Base-by-base conservation (phyloP, 1,140 invertebrate genomes). In the Drosophila pseudoobscura region DNA sequence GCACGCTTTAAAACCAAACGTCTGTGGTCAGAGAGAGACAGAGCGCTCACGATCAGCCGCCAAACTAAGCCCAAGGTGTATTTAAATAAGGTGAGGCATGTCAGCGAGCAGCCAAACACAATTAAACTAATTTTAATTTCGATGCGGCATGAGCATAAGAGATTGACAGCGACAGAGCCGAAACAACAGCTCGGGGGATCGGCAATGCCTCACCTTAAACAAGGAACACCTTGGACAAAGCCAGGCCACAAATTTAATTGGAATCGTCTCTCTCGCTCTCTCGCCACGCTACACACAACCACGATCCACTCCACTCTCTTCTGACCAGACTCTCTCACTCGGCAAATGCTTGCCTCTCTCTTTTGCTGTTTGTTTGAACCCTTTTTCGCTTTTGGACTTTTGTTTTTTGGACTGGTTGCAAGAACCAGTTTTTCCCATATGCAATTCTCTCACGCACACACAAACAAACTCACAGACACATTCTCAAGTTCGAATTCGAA, bases 371-470 rank as follows among this genome's bases (percentile, higher is more conserved):
- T 68, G 46, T 46, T 59, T 49, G 51, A 82, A 77, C 82, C 82
- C 75, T 87, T 83, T 82, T 78, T 70, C 69, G 35, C 35, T 78
- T 83, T 75, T 39, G 58, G 55, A 44, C 68, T 49, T 60, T 60
- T 65, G 47, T 73, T 49, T 60, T 64, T 65, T 44, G 75, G 72
- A 80, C 78, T 76, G 66, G 80, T 71, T 82, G 78, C 78, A 78
- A 66, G 75, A 87, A 87, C 82, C 49, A 62, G 82, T 87, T 87
- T 85, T 85, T 50, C 35, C 11, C 62, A 55, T 56, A 82, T 85
- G 82, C 82, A 87, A 85, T 85, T 85, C 83, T 60, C 62, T 64
- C 22, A 68, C 43, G 64, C n/a, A 47, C 49, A 39, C 46, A 61
- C 15, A 35, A 15, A 58, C 39, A 45, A 11, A 52, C 26, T 51